A percentile compares a stretch with the other conserved stretches of the same genome.
Conservation (phyloP, 2,888 invertebrate species). For the Chorisops tibialis region DNA sequence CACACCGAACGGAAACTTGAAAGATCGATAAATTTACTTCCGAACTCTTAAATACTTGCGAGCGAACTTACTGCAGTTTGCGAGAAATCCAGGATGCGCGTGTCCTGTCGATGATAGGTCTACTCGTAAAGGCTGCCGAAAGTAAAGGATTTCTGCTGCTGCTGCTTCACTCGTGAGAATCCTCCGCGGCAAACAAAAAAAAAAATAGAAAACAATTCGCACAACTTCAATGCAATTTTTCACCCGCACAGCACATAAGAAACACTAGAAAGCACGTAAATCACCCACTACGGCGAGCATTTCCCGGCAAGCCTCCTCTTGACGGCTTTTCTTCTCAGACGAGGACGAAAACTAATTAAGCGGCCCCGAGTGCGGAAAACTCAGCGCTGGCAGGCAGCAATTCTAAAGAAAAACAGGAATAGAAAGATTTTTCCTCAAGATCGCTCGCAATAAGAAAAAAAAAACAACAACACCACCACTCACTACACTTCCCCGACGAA, state of each 20-base stretch:
- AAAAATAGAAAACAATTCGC: no score
- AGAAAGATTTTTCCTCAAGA: not conserved
- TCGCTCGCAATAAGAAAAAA: not conserved
- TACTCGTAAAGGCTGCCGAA: no score
- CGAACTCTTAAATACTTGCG: no score
- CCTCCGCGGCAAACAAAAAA: no score
- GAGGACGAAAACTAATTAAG: constrained; percentile 8
- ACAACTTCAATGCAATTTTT: no score
- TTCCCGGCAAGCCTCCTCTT: not conserved
- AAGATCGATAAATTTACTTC: constrained; percentile 18
- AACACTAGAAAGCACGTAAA: not conserved
- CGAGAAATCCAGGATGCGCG: not conserved
- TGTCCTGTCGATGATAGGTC: not conserved
- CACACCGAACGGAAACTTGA: constrained; percentile 1
- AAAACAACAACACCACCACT: not conserved
- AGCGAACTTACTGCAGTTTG: constrained; percentile 20
- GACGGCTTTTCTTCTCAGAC: constrained; percentile 1
- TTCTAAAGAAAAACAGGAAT: constrained; percentile 5
- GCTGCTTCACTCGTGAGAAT: no score
- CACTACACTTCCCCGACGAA: not conserved
- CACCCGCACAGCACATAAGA: not conserved
- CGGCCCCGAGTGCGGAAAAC: constrained; percentile 8
- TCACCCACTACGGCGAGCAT: not conserved
- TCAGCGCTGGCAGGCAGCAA: not conserved
- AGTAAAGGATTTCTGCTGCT: no score